Evolutionary conservation across 2,888 invertebrate species (phyloP), one percentile per base, ranked within the genome.

Genomic region (Andricus curvator): DNA sequence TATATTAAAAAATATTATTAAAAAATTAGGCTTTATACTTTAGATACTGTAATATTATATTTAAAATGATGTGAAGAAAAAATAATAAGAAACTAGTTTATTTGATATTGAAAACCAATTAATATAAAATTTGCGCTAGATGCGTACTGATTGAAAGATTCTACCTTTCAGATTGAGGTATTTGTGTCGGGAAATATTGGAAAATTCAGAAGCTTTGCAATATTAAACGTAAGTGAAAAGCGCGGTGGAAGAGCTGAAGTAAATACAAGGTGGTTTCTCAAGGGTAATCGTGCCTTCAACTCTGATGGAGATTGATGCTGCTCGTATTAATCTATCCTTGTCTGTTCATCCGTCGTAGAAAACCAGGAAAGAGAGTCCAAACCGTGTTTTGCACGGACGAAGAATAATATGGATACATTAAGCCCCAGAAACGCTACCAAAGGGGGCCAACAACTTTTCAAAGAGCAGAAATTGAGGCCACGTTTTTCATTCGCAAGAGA

Each of bases 241-340:
- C 74, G 44, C n/a, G 51, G 51, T 74, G n/a, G 70, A 33, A 37
- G 56, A 51, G 22, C 56, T 74, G 37, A 74, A 74, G 74, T 74
- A 74, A 74, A 74, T 74, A 74, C 74, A 64, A 74, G 81, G 80
- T 84, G 83, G 82, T 82, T 84, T 83, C 79, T 80, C 76, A 76
- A 70, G 82, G 82, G 80, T 81, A 83, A 84, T 84, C 82, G 85
- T 83, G 85, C 82, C 86, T 87, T 87, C 85, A 85, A 80, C 81
- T 82, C 79, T 84, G 88, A 90, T 88, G 88, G 86, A 90, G 89
- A 90, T 90, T 89, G 90, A 90, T 90, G 89, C 81, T 84, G 84
- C 83, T 82, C 83, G 84, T 86, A 89, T 90, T 89, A 89, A 90
- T 90, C 90, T 86, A 87, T 84, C 84, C 85, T 85, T 83, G 88